A percentile compares a stretch with the other conserved stretches of the same genome.
Evolutionary conservation across 2,113 vertebrate species (phyloP).

Genomic region (Rissa tridactyla): DNA sequence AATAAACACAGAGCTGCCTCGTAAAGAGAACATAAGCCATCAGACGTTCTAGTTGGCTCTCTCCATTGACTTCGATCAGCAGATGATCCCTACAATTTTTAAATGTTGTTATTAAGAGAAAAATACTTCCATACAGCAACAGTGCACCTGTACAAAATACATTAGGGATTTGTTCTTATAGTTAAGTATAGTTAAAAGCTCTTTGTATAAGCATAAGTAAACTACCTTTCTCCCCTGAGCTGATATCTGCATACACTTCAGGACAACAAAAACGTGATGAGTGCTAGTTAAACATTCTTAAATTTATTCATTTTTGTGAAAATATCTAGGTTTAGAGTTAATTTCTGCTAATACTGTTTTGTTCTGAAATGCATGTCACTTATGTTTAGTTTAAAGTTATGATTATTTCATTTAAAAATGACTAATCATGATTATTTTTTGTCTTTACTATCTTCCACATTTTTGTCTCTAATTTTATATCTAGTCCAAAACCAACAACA

Average conservation of each 20-base stretch:
- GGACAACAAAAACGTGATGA: background rate
- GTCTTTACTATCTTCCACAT: background rate
- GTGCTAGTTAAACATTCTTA: background rate
- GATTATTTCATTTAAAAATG: background rate
- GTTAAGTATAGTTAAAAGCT: background rate
- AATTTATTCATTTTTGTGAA: background rate
- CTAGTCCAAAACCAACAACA: background rate
- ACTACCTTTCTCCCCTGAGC: background rate
- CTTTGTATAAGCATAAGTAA: background rate
- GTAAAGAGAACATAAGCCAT: slow-evolving; percentile 91
- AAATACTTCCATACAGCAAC: background rate
- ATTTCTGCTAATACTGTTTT: background rate
- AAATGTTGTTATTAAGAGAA: slow-evolving; percentile 5
- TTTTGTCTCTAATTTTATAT: background rate
- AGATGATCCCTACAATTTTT: slow-evolving; percentile 85
- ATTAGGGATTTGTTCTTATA: background rate
- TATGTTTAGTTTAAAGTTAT: background rate
- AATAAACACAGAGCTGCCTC: slow-evolving; percentile 93
- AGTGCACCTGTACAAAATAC: background rate
- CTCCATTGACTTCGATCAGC: slow-evolving; percentile 96
- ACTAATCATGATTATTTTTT: background rate
- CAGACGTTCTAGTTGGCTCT: slow-evolving; percentile 89
- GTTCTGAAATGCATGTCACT: background rate
- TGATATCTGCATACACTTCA: background rate
- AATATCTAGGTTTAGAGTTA: background rate